These are phyloP conservation scores for Calypte anna DNA, from an alignment of 2,113 vertebrate species.

Conservation along the genomic window DNA sequence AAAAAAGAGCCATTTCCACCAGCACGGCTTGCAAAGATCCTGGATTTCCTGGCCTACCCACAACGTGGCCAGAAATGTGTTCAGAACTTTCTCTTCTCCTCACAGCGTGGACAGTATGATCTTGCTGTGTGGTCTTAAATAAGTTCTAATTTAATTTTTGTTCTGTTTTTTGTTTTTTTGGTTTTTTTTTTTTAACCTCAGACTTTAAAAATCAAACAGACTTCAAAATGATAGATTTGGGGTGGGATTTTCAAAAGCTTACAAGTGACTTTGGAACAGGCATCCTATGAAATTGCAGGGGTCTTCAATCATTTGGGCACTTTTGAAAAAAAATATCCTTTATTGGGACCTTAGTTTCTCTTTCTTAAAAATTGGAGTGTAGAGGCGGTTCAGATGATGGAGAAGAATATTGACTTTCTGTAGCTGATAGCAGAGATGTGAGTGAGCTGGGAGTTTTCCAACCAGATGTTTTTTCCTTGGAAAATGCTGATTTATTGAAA, in stretches of 20 bases:
- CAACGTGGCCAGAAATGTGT: fast-evolving
- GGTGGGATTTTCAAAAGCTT: slow-evolving; percentile 14
- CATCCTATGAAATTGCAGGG: not conserved
- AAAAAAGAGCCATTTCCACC: not conserved
- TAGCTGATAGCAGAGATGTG: slow-evolving; percentile 50
- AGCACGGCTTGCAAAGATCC: not conserved
- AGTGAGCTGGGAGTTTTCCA: slow-evolving; percentile 58
- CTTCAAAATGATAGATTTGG: not conserved
- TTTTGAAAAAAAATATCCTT: not conserved
- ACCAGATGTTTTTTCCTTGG: slow-evolving; percentile 43
- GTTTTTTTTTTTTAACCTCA: not conserved
- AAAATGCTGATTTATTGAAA: slow-evolving; percentile 67
- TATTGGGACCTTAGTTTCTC: not conserved
- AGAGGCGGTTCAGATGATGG: slow-evolving; percentile 12
- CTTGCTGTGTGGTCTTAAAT: not conserved
- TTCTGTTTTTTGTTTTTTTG: not conserved
- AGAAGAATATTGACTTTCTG: slow-evolving; percentile 57
- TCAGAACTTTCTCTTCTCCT: not conserved
- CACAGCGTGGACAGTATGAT: not conserved
- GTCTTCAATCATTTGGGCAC: not conserved
- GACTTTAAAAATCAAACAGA: not conserved
- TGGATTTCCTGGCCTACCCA: not conserved
- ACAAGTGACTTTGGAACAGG: not conserved
- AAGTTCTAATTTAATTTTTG: not conserved
- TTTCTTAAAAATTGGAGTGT: slow-evolving; percentile 12